Conservation (phyloP, 2,113 vertebrate species). For the Nycticryphes semicollaris region DNA sequence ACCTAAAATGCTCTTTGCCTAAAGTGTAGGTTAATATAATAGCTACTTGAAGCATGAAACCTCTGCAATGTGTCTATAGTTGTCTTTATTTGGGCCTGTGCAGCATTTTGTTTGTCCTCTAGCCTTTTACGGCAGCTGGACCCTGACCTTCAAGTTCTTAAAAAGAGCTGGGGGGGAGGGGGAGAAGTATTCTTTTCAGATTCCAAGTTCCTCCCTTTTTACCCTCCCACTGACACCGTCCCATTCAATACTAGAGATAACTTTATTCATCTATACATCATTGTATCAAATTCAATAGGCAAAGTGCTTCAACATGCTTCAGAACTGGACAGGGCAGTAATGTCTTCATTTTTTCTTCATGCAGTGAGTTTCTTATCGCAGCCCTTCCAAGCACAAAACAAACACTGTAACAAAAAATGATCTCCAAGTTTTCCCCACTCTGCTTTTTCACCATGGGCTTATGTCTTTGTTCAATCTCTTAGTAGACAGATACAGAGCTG, state of each 20-base stretch:
- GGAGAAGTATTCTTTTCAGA: conserved; percentile 87
- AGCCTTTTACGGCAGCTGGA: conserved; percentile 93
- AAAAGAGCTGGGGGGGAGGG: conserved; percentile 50
- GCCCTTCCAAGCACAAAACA: conserved; percentile 71
- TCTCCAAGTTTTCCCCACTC: conserved; percentile 62
- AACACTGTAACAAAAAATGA: conserved; percentile 68
- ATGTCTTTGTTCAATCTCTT: conserved; percentile 39
- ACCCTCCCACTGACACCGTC: conserved; percentile 96
- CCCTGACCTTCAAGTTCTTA: conserved; percentile 92
- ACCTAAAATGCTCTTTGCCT: conserved; percentile 73
- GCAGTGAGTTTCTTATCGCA: conserved; percentile 68
- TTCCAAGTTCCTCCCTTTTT: conserved; percentile 86
- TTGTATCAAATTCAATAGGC: conserved; percentile 98
- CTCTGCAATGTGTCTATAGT: conserved; percentile 77
- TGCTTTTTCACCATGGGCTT: neutral
- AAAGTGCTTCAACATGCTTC: conserved; percentile 87
- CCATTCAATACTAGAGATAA: conserved; percentile 96
- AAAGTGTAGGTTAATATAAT: conserved; percentile 76
- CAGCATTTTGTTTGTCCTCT: conserved; percentile 91
- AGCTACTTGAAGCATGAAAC: conserved; percentile 74
- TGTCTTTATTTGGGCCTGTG: conserved; percentile 89
- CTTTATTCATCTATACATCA: conserved; percentile 99
- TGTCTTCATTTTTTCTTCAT: conserved; percentile 84
- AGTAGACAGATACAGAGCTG: neutral
- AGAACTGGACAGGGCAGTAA: conserved; percentile 86